phyloP scores from a whole-genome alignment of 2,113 vertebrate species.

The Natator depressus region DNA sequence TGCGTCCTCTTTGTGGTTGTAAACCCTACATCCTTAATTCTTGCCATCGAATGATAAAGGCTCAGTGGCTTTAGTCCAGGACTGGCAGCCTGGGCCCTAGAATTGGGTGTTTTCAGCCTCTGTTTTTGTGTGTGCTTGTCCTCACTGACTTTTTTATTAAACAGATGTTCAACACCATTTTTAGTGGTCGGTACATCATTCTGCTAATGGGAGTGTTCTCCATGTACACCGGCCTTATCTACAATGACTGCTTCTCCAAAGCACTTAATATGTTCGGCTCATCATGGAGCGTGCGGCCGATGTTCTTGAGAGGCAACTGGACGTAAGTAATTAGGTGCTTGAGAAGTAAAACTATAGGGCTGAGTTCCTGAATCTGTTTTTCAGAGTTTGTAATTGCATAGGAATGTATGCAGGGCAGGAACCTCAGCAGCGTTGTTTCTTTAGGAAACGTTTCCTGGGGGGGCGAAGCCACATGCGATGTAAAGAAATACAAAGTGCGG shows the following conservation, averaged over 20 bases:
- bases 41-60: rapidly evolving
- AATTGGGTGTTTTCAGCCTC: background rate
- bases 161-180: constrained; percentile 96
- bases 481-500: background rate
- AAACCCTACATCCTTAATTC: background rate
- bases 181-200: constrained; percentile 96
- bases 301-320: constrained; percentile 92
- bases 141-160: background rate
- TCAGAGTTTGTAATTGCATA: background rate
- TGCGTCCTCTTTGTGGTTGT: background rate
- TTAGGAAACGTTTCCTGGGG: background rate
- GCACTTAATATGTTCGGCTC: constrained; percentile 95
- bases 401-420: no score
- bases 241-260: constrained; percentile 99
- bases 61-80: rapidly evolving
- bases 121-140: background rate
- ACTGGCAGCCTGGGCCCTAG: rapidly evolving
- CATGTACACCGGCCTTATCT: constrained; percentile 96
- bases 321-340: constrained; percentile 84
- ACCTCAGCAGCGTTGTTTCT: background rate
- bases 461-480: background rate
- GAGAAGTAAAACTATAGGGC: background rate
- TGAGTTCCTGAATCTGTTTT: background rate
- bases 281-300: constrained; percentile 93
- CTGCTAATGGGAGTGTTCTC: constrained; percentile 98